Evolutionary conservation across 2,113 vertebrate genomes (phyloP), one percentile per base, ranked within the genome.

Genomic region (Girardinichthys multiradiatus): DNA sequence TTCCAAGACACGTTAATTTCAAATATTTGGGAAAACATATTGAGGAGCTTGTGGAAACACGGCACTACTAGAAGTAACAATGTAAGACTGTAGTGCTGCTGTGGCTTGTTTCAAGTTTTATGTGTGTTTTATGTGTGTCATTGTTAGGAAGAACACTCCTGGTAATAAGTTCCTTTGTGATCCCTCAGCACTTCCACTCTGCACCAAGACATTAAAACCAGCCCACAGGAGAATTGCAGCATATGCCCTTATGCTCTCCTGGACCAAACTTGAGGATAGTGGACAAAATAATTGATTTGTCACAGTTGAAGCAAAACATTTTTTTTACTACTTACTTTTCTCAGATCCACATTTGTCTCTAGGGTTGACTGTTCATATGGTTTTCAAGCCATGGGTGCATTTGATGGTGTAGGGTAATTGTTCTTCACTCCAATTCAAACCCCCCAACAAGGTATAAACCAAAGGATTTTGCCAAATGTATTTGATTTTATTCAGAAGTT

Each of bases 111-210:
- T 72, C 65, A 72, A 76, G 69, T 81, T 90, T 89, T 82, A 89
- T 89, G 71, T 86, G 82, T 70, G 79, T 86, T 77, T 72, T 58
- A 19, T 74, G 39, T 84, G 79, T 64, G 26, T 77, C 78, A 72
- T 82, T 86, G 86, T 88, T 76, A 86, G 80, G 70, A 82, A 80
- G 81, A 84, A 85, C 76, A 88, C 72, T 87, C 65, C 37, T 37
- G 68, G 77, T 92, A 87, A 88, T 93, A 87, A 91, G 89, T 74
- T 81, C 73, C 78, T 79, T 39, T 87, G 86, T 88, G 89, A 88
- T 88, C 86, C 81, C 77, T 82, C 77, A 79, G 84, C 87, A 89
- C 85, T 90, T 83, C 68, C 80, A 84, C 79, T 85, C 72, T 71
- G 71, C 75, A 70, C 75, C 67, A 83, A 72, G 77, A 82, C 84